A percentile compares a stretch with the other conserved stretches of the same genome.
Conservation (phyloP, 2,888 invertebrate genomes). For the Pseudoips prasinana region DNA sequence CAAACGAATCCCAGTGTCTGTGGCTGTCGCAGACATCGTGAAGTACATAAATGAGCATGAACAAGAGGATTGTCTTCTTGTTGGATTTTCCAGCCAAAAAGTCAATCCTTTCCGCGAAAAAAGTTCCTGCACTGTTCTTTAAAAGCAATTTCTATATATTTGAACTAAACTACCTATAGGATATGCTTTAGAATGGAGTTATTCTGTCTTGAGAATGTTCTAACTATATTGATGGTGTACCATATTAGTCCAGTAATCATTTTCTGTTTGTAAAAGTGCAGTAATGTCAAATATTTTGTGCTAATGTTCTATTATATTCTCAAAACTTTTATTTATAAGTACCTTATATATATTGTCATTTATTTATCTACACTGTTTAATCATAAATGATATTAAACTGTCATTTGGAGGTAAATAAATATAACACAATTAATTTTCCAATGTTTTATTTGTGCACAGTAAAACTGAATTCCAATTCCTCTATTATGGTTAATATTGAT, state of each 20-base stretch:
- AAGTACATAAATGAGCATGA: conserved; percentile 95
- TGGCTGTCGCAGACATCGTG: conserved; percentile 95
- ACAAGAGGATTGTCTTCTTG: conserved; percentile 95
- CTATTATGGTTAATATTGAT: conserved; percentile 21
- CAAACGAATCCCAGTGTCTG: conserved; percentile 92
- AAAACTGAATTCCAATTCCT: conserved; percentile 41
- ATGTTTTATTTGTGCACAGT: conserved; percentile 63
- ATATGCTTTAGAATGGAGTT: conserved; percentile 10
- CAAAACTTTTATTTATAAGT: too few relatives aligned
- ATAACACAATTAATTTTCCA: conserved; percentile 29
- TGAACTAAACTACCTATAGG: conserved; percentile 2
- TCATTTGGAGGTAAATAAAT: conserved; percentile 27
- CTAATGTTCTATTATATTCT: conserved; percentile 1
- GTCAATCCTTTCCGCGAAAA: conserved; percentile 98
- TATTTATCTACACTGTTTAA: too few relatives aligned
- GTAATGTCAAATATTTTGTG: conserved; percentile 1
- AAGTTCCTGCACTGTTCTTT: conserved; percentile 92
- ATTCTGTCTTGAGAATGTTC: not conserved
- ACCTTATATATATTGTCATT: too few relatives aligned
- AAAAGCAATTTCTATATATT: conserved; percentile 53
- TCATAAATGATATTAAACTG: conserved; percentile 6
- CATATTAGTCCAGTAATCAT: conserved; percentile 5
- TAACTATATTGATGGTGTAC: conserved; percentile 1
- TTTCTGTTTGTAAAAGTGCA: too few relatives aligned
- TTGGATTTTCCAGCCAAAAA: conserved; percentile 96